Percentiles rank a stretch among this genome's conserved stretches.
These are phyloP conservation scores for Apostichopus japonicus DNA, from an alignment of 35 echinoderm and acorn worm species.

Conservation along the genomic window DNA sequence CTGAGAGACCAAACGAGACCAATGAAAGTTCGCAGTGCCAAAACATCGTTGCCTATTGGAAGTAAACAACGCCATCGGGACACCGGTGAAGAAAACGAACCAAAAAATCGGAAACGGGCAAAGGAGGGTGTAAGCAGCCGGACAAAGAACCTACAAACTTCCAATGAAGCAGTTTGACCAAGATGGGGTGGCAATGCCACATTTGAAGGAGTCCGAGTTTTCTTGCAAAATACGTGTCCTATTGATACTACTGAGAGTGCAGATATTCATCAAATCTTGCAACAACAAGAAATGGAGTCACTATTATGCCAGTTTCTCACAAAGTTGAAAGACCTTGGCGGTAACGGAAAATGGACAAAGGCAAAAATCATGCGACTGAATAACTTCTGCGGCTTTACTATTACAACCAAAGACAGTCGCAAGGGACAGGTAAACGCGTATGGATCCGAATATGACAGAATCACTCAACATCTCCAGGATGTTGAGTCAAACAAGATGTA, in stretches of 20 bases:
- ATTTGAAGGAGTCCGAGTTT: background rate
- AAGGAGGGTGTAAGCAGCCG: background rate
- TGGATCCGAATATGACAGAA: background rate
- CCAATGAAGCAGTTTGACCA: background rate
- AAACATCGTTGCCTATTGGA: background rate
- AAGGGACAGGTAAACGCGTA: background rate
- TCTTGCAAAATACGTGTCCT: background rate
- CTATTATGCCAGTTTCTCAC: background rate
- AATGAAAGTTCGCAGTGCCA: background rate
- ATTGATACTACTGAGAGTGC: no score
- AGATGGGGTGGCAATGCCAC: constrained; percentile 42
- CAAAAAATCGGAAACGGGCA: background rate
- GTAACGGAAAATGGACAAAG: background rate
- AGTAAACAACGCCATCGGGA: background rate
- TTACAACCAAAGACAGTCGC: background rate
- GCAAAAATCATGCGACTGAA: background rate
- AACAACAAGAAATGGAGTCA: no score
- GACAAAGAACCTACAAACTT: background rate
- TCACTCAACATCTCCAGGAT: background rate
- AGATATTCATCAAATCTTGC: no score
- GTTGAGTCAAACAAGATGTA: background rate
- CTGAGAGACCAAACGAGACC: background rate
- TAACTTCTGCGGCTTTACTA: background rate
- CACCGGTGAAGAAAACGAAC: background rate
- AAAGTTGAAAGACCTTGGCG: background rate